These are phyloP conservation scores for Mythimna loreyi DNA, from an alignment of 2,888 invertebrate species.

Conservation along the genomic window DNA sequence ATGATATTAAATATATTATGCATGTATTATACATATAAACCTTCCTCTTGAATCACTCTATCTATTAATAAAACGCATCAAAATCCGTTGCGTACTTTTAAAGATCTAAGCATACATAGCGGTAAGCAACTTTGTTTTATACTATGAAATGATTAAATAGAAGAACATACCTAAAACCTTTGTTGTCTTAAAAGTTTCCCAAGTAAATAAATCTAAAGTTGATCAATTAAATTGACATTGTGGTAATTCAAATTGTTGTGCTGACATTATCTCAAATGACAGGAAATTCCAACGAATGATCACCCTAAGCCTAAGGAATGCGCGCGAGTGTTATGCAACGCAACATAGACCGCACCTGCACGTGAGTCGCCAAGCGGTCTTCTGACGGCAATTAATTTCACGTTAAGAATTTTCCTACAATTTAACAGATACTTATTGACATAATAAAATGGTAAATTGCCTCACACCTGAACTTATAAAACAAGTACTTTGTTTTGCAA, in stretches of 20 bases:
- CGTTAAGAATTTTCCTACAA: slow-evolving; percentile 74
- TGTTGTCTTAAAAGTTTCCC: background rate
- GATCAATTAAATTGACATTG: too few species aligned
- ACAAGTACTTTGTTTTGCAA: background rate
- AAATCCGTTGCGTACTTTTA: too few species aligned
- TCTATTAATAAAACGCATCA: too few species aligned
- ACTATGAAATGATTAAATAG: too few species aligned
- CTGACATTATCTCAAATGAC: slow-evolving; percentile 1
- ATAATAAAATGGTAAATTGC: slow-evolving; percentile 30
- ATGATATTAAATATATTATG: too few species aligned
- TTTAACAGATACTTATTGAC: slow-evolving; percentile 56
- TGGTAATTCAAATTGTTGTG: slow-evolving; percentile 1
- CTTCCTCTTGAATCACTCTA: too few species aligned
- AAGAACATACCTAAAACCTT: too few species aligned
- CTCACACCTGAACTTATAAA: background rate
- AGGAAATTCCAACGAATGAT: slow-evolving; percentile 51
- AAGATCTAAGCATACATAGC: too few species aligned
- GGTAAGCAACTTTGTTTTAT: too few species aligned
- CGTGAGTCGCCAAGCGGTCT: slow-evolving; percentile 85
- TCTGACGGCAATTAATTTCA: slow-evolving; percentile 80
- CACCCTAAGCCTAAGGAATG: slow-evolving; percentile 71
- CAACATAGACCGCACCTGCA: slow-evolving; percentile 74
- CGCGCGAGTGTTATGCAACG: slow-evolving; percentile 77
- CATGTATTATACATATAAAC: too few species aligned
- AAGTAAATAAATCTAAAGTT: background rate